Evolutionary conservation across 2,797 vertebrate species (phyloP).

Genomic region (Chromis chromis): DNA sequence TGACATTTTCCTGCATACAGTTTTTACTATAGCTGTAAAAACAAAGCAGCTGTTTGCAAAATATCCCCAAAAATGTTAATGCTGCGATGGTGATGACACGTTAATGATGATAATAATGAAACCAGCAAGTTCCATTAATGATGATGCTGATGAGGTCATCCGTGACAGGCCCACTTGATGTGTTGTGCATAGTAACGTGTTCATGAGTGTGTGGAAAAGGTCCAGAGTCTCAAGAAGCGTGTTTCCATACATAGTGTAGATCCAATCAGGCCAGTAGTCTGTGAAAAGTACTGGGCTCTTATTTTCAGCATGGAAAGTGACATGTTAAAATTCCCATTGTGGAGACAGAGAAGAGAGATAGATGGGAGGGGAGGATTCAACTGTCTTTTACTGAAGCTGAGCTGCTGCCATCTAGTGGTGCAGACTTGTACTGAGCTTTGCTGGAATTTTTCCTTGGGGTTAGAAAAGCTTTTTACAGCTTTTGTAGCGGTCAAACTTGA

Average conservation of each 20-base stretch:
- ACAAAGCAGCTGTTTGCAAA: slow-evolving; percentile 4
- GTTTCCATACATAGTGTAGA: slow-evolving; percentile 5
- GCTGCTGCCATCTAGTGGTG: slow-evolving; percentile 90
- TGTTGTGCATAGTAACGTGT: neutral
- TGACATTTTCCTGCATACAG: neutral
- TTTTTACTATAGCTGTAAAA: neutral
- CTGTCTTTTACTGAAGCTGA: slow-evolving; percentile 74
- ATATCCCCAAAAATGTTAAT: slow-evolving; percentile 17
- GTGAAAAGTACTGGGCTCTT: slow-evolving; percentile 41
- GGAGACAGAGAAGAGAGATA: slow-evolving; percentile 45
- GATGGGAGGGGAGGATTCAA: neutral
- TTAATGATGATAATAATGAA: slow-evolving; percentile 26
- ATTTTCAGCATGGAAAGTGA: slow-evolving; percentile 70
- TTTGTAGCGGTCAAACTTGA: slow-evolving; percentile 31
- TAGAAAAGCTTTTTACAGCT: slow-evolving; percentile 40
- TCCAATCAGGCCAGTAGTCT: slow-evolving; percentile 42
- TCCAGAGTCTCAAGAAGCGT: slow-evolving; percentile 6
- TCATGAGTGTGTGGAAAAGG: neutral
- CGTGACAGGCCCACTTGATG: slow-evolving; percentile 9
- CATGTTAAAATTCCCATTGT: slow-evolving; percentile 70
- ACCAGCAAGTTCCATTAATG: slow-evolving; percentile 30
- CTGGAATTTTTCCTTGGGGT: slow-evolving; percentile 19
- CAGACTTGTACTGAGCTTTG: slow-evolving; percentile 7
- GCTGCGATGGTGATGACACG: neutral
- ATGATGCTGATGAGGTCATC: slow-evolving; percentile 45